These are phyloP conservation scores for Trichonephila clavata DNA, from an alignment of 1,140 invertebrate species.

Conservation along the genomic window DNA sequence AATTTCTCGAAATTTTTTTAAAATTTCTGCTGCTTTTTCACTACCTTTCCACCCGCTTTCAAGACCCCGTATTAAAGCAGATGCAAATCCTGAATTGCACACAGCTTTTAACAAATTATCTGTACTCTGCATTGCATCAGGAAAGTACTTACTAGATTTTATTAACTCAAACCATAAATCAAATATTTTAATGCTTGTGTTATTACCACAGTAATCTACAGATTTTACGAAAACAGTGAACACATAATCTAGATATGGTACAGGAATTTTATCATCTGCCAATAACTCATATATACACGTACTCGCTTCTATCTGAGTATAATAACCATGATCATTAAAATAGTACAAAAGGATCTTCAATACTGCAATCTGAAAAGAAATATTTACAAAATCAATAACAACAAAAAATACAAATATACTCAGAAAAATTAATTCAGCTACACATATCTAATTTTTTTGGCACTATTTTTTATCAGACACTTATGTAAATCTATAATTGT, in stretches of 20 bases:
- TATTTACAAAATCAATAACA: no score
- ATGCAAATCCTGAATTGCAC: constrained; percentile 42
- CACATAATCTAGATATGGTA: not conserved
- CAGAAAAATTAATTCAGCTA: no score
- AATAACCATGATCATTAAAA: not conserved
- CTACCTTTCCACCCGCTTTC: not conserved
- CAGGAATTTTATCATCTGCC: not conserved
- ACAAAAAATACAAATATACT: no score
- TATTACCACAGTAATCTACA: constrained; percentile 3
- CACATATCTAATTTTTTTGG: no score
- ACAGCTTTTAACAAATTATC: not conserved
- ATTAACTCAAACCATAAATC: not conserved
- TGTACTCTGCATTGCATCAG: not conserved
- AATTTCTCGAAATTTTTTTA: not conserved
- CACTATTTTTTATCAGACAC: no score
- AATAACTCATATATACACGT: not conserved
- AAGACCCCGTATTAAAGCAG: constrained; percentile 13
- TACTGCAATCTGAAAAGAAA: constrained; percentile 18
- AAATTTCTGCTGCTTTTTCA: constrained; percentile 30
- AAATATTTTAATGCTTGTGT: not conserved
- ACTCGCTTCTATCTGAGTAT: constrained; percentile 6
- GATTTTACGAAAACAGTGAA: not conserved
- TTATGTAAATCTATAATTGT: no score
- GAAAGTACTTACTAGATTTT: not conserved
- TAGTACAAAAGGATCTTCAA: not conserved